Percentiles rank a stretch among this genome's conserved stretches.
phyloP scores from a whole-genome alignment of 2,113 vertebrate genomes.

The Neolamprologus caudopunctatus region DNA sequence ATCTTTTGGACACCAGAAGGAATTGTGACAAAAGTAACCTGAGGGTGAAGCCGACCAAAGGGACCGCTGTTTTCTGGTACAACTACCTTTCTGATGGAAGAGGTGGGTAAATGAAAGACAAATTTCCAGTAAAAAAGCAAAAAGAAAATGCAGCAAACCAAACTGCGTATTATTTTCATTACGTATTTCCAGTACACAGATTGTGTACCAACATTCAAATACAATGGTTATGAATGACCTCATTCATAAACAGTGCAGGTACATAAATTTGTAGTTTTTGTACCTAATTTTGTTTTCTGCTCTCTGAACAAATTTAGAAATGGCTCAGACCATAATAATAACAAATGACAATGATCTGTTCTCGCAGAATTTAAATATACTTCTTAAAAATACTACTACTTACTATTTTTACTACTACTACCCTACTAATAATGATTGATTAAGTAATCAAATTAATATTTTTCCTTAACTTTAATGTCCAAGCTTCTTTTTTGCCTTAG shows the following conservation, averaged over 20 bases:
- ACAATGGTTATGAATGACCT: background rate
- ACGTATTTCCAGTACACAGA: background rate
- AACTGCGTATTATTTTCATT: background rate
- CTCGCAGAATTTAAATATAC: background rate
- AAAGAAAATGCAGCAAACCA: background rate
- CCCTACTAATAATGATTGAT: background rate
- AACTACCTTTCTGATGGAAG: slow-evolving; percentile 95
- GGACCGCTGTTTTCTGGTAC: slow-evolving; percentile 99
- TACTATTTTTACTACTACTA: background rate
- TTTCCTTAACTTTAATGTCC: background rate
- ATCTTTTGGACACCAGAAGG: slow-evolving; percentile 92
- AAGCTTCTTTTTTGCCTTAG: background rate
- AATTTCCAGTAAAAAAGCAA: background rate
- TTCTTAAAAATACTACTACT: background rate
- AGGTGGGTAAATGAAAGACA: slow-evolving; percentile 67
- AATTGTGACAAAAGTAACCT: slow-evolving; percentile 96
- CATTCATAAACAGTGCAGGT: background rate
- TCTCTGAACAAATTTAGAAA: background rate
- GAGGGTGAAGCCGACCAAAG: slow-evolving; percentile 87
- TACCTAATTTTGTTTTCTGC: background rate
- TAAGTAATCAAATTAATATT: background rate
- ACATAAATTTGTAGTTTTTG: background rate
- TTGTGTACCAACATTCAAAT: background rate
- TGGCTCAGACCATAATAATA: background rate
- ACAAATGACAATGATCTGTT: background rate